These are phyloP conservation scores for Sminthopsis crassicaudata DNA, from an alignment of 2,113 vertebrate species.

Conservation along the genomic window DNA sequence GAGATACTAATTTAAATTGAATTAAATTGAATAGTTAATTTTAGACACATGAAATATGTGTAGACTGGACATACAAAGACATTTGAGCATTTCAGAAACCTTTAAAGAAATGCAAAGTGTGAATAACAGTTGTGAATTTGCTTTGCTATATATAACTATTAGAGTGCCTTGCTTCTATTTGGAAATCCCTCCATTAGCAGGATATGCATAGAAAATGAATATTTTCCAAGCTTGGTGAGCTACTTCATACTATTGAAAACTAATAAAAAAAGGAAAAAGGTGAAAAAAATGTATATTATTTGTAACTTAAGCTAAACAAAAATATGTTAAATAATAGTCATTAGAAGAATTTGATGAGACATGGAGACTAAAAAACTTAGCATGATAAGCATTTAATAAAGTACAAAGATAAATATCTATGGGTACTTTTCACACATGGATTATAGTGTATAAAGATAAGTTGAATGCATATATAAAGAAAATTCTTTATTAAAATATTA, in stretches of 20 bases:
- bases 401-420: background rate
- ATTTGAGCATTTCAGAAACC: background rate
- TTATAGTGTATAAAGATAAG: background rate
- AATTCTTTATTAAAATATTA: background rate
- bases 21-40: background rate
- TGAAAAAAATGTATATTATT: background rate
- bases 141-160: background rate
- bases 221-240: background rate
- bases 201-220: background rate
- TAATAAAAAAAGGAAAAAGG: background rate
- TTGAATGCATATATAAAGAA: background rate
- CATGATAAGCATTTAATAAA: background rate
- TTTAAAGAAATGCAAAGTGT: background rate
- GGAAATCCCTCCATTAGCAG: background rate
- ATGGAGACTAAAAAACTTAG: background rate
- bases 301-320: background rate
- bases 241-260: background rate
- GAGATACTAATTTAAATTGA: background rate
- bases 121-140: background rate
- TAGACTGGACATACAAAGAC: background rate
- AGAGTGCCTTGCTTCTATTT: background rate
- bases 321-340: background rate
- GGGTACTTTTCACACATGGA: background rate
- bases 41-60: background rate
- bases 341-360: background rate